These are phyloP conservation scores for Brassicogethes aeneus DNA, from an alignment of 2,888 invertebrate species.

Conservation along the genomic window DNA sequence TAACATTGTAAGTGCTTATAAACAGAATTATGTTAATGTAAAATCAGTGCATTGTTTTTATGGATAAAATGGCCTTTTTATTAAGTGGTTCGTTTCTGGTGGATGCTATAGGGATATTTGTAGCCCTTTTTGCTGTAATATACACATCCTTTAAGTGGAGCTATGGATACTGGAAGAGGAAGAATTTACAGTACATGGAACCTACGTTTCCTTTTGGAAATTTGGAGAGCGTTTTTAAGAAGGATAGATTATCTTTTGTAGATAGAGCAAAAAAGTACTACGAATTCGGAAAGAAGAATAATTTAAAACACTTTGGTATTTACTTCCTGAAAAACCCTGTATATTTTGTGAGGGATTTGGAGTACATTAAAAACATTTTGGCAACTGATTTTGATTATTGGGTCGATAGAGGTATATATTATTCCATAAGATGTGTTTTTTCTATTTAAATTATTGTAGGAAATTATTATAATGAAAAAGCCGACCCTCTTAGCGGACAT, in stretches of 20 bases:
- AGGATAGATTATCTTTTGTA: conserved; percentile 1
- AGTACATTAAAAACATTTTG: conserved; percentile 11
- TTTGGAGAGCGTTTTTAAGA: conserved; percentile 3
- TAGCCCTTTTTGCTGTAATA: background rate
- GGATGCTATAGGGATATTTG: background rate
- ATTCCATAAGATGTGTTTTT: too few species aligned
- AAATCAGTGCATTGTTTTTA: too few species aligned
- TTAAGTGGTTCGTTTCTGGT: background rate
- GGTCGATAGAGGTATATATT: conserved; percentile 8
- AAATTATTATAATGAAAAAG: conserved; percentile 10
- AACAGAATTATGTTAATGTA: too few species aligned
- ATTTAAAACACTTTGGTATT: conserved; percentile 10
- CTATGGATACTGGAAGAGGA: conserved; percentile 6
- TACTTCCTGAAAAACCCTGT: conserved; percentile 5
- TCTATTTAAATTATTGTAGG: background rate
- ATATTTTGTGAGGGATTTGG: conserved; percentile 8
- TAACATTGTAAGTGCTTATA: too few species aligned
- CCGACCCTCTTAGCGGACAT: conserved; percentile 13
- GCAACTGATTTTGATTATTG: conserved; percentile 13
- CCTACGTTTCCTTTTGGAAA: conserved; percentile 9
- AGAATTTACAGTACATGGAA: conserved; percentile 3
- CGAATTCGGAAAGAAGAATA: conserved; percentile 5
- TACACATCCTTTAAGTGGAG: background rate
- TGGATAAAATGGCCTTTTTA: background rate
- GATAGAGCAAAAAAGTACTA: conserved; percentile 5